phyloP scores from a whole-genome alignment of 1,140 invertebrate species.

The Heliconius hermathena region DNA sequence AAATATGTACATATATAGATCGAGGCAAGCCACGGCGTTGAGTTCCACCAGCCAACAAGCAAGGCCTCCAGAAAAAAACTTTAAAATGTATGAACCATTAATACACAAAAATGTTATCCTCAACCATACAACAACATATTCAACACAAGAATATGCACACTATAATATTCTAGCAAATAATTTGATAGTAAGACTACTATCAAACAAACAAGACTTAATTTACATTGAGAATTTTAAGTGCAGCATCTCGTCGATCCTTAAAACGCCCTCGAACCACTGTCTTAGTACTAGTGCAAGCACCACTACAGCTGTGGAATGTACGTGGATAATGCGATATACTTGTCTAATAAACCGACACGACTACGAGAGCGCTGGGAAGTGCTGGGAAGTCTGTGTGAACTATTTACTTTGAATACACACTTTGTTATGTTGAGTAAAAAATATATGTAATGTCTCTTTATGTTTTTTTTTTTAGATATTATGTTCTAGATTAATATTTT shows the following conservation, averaged over 20 bases:
- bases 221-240: conserved; percentile 33
- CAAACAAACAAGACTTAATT: conserved; percentile 28
- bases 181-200: neutral
- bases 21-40: no score
- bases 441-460: neutral
- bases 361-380: neutral
- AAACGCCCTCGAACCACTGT: conserved; percentile 25
- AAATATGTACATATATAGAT: no score
- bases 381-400: neutral
- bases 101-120: neutral
- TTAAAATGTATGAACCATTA: neutral
- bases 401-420: neutral
- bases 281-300: conserved; percentile 34
- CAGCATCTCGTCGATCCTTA: conserved; percentile 23
- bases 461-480: no score
- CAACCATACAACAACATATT: neutral
- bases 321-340: conserved; percentile 37
- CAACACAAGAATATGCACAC: neutral
- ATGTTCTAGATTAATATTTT: no score
- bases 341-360: conserved; percentile 28
- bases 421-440: neutral
- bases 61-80: no score
- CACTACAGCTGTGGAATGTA: conserved; percentile 29
- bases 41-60: no score
- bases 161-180: neutral